Conservation (phyloP, 2,888 invertebrate genomes). For the Plebejus argus region DNA sequence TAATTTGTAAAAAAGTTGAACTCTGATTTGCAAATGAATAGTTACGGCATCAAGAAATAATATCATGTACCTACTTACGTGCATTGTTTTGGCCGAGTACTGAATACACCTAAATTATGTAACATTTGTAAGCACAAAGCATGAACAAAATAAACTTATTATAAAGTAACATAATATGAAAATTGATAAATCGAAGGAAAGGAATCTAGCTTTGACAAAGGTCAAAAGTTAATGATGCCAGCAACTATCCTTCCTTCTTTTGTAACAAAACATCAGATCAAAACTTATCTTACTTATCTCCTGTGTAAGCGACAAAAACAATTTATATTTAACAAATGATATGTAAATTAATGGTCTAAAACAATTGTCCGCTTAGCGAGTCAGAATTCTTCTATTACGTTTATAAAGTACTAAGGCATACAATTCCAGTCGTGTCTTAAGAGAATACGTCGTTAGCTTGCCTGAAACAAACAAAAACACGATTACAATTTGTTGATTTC, state of each 20-base stretch:
- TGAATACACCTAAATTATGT: background rate
- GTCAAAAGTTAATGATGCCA: background rate
- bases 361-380: constrained; percentile 4
- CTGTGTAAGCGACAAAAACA: background rate
- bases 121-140: background rate
- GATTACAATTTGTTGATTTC: background rate
- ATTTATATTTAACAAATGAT: constrained; percentile 3
- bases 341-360: constrained; percentile 3
- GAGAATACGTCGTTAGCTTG: constrained; percentile 89
- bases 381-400: constrained; percentile 8
- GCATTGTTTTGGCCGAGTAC: background rate
- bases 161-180: background rate
- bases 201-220: background rate
- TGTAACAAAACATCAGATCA: background rate
- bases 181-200: background rate
- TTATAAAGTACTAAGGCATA: constrained; percentile 20
- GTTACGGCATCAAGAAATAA: background rate
- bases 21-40: too few relatives aligned
- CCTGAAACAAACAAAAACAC: constrained; percentile 53
- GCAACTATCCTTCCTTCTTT: background rate
- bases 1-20: too few relatives aligned
- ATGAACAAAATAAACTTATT: too few relatives aligned
- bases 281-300: background rate
- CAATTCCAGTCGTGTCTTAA: constrained; percentile 49
- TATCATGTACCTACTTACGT: background rate